Conservation (phyloP, 2,888 invertebrate genomes). For the Biston stratarius region DNA sequence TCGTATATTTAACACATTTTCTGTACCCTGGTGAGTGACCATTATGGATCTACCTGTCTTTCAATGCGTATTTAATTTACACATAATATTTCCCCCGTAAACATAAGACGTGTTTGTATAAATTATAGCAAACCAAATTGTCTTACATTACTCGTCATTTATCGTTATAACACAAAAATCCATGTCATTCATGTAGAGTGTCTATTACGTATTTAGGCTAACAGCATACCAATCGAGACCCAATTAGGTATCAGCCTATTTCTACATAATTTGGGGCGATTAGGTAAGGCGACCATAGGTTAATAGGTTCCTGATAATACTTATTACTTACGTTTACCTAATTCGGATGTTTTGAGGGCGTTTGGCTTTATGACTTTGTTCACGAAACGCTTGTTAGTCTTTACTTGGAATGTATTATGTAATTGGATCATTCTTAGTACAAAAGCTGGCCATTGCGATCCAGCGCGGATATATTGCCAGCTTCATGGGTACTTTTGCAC, state of each 20-base stretch:
- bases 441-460: too few species aligned
- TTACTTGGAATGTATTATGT: conserved; percentile 5
- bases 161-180: conserved; percentile 17
- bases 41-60: too few species aligned
- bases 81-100: too few species aligned
- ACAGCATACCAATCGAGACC: conserved; percentile 24
- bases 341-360: conserved; percentile 16
- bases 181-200: conserved; percentile 17
- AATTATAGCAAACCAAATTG: too few species aligned
- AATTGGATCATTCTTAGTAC: too few species aligned
- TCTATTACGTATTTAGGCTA: conserved; percentile 29
- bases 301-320: conserved; percentile 31
- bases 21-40: too few species aligned
- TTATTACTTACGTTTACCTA: conserved; percentile 20
- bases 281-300: conserved; percentile 30
- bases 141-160: too few species aligned
- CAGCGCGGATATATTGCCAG: too few species aligned
- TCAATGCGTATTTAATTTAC: too few species aligned
- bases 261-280: conserved; percentile 34
- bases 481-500: too few species aligned
- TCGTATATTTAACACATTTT: too few species aligned
- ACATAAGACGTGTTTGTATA: too few species aligned
- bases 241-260: conserved; percentile 28
- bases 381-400: conserved; percentile 14
- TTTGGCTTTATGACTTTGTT: conserved; percentile 17